Percentiles rank a stretch among this genome's conserved stretches.
Conservation (phyloP, 2,113 vertebrate species). For the Marmota flaviventris region DNA sequence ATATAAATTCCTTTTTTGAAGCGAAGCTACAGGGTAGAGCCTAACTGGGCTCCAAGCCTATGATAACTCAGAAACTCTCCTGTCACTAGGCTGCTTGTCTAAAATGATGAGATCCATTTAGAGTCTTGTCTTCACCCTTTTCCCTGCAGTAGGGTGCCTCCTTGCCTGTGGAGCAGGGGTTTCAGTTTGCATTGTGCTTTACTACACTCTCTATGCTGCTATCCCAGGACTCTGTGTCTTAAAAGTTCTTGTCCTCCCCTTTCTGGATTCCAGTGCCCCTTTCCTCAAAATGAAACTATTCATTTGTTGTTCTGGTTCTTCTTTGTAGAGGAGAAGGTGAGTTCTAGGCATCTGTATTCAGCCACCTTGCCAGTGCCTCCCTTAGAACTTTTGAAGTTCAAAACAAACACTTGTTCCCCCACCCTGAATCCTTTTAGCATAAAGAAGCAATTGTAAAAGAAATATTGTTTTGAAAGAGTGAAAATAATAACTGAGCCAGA, state of each 20-base stretch:
- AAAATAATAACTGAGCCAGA: conserved; percentile 28
- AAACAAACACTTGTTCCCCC: neutral
- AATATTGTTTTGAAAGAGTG: conserved; percentile 17
- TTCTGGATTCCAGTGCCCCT: neutral
- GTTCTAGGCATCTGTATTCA: neutral
- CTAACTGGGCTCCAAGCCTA: neutral
- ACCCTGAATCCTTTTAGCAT: neutral
- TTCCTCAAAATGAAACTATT: neutral
- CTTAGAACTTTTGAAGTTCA: conserved; percentile 4
- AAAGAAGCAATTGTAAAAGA: neutral
- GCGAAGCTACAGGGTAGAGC: neutral
- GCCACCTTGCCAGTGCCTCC: neutral
- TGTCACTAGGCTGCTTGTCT: neutral
- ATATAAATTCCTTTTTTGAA: neutral
- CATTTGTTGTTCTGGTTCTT: neutral
- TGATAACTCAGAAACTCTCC: neutral
- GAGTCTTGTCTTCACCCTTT: neutral
- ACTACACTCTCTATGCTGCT: neutral
- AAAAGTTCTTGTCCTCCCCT: neutral
- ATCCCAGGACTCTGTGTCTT: neutral
- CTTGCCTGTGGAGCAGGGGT: neutral
- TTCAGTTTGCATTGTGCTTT: neutral
- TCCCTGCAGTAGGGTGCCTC: neutral
- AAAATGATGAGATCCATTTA: neutral
- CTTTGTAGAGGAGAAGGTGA: neutral